Evolutionary conservation across 2,113 vertebrate genomes (phyloP).

Genomic region (Cephalopholis sonnerati): DNA sequence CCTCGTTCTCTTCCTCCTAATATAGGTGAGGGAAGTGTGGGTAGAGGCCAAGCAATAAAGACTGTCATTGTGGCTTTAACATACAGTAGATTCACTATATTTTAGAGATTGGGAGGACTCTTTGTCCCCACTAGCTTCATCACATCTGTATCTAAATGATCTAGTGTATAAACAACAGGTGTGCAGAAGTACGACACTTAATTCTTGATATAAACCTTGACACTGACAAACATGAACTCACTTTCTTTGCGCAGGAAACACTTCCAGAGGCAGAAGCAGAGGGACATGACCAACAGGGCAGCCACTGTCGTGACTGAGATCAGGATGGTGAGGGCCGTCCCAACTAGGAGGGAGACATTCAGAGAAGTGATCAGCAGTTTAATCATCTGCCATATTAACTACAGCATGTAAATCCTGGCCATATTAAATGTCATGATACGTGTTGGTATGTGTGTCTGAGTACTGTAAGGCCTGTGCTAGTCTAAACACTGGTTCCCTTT

Average conservation of each 20-base stretch:
- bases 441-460: slow-evolving; percentile 15
- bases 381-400: neutral
- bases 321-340: slow-evolving; percentile 85
- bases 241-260: slow-evolving; percentile 86
- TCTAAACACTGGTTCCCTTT: neutral
- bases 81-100: neutral
- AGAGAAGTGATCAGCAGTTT: neutral
- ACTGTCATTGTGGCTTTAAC: neutral
- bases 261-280: slow-evolving; percentile 88
- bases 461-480: neutral
- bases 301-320: slow-evolving; percentile 87
- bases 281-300: slow-evolving; percentile 83
- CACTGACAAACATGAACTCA: slow-evolving; percentile 42
- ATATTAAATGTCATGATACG: neutral
- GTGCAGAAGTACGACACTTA: neutral
- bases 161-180: neutral
- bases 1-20: neutral
- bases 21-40: neutral
- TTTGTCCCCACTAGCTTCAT: neutral
- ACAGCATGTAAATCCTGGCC: neutral
- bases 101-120: neutral
- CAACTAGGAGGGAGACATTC: slow-evolving; percentile 73
- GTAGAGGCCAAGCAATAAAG: no score
- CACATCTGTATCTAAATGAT: neutral
- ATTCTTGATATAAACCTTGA: neutral